Base-by-base conservation (phyloP, 1,140 invertebrate genomes). In the Drosophila littoralis region DNA sequence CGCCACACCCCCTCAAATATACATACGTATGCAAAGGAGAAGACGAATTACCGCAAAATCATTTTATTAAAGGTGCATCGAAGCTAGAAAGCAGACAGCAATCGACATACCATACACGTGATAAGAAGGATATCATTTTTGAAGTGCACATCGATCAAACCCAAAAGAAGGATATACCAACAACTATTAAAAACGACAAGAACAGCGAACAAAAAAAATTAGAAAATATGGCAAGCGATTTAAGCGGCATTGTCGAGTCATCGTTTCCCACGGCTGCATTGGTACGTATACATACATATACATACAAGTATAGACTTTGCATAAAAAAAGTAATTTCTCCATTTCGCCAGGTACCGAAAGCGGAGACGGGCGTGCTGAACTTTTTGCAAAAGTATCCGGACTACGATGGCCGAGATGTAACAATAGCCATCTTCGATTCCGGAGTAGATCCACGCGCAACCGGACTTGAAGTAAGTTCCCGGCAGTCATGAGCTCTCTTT, bases 401-500 rank as follows among this genome's bases (percentile, higher is more conserved):
- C 68, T 99, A 97, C 93, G 98, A 99, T 95, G 98, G 98, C 7
- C 94, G 97, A 91, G 97, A 96, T 90, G 95, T 97, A 36, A 93
- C 97, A 76, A 98, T 99, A 91, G 99, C 98, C 43, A 97, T 99
- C 91, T 96, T 99, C 70, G 99, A 99, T 93, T 98, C 98, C 35
- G 99, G 99, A 13, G 96, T 99, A 64, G 99, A 99, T 94, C 98
- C 98, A 40, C 97, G 97, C 48, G 97, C 98, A 12, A 94, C 96
- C 65, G 98, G 98, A 66, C 94, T 99, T 79, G 96, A 98, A 95
- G 98, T 99, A 94, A 93, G 92, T 90, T 59, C 50, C 65, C 69
- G 54, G 9, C 63, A 74, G 7, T 40, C 38, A 40, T 12, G 9
- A 12, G 3, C 15, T 9, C 42, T 38, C 28, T 42, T 32, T 8